Base-by-base conservation (phyloP, 2,113 vertebrate species). In the Gracilinanus agilis region DNA sequence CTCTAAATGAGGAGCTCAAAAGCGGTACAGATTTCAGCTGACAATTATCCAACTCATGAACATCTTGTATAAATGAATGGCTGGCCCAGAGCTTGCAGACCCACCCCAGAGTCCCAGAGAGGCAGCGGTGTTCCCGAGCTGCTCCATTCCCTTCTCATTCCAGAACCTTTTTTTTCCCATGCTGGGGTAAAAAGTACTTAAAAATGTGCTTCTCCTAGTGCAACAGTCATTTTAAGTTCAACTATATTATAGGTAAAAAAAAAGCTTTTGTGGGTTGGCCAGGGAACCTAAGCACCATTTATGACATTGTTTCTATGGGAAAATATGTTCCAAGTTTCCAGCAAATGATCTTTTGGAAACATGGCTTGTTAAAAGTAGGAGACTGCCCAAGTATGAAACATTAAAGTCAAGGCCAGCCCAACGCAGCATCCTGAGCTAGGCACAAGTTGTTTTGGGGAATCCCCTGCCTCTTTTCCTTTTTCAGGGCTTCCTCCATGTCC, bases 21-120 rank as follows among this genome's bases (percentile, higher is more conserved):
- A 23, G 7, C 67, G n/a, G 67, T 23, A 83, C 67, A 83, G n/a
- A 83, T 83, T 83, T 83, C 67, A 83, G 8, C 67, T 83, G 67
- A 83, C 67, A 83, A 83, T 83, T 83, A 83, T 40, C 67, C 67
- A 83, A 83, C 67, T 83, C n/a, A 75, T n/a, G 61, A 75, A 75
- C 34, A 83, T 83, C 67, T 83, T 83, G n/a, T 40, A 83, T 23
- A 40, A 83, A 83, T 40, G 67, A 83, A 83, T 40, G 67, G 67
- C n/a, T 83, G 67, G 67, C n/a, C 67, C 67, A 83, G 6, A 9
- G 16, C 7, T 40, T 23, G 67, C 16, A 40, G 67, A 83, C 67
- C 67, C 67, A 83, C 67, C 67, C 67, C n/a, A 83, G 67, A 83
- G n/a, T 83, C n/a, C n/a, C 67, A 40, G 19, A 9, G 67, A 40